Evolutionary conservation across 2,797 vertebrate genomes (phyloP).

Genomic region (Enteromius paludinosus): DNA sequence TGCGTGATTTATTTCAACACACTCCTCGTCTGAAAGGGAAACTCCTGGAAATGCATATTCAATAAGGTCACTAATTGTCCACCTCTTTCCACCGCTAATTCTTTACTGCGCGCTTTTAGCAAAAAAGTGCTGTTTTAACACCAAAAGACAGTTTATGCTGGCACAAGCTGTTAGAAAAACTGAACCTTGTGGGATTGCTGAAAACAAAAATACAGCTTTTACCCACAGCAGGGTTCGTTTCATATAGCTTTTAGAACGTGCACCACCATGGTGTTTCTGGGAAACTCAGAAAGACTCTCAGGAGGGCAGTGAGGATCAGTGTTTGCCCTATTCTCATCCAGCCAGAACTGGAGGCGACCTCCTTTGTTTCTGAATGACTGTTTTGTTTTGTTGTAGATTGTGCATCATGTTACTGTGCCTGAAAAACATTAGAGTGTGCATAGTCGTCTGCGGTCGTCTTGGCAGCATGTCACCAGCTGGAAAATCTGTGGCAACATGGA

Average conservation of each 20-base stretch:
- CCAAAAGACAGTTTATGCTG: too few species aligned
- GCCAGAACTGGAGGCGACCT: conserved; percentile 6
- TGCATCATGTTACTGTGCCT: conserved; percentile 52
- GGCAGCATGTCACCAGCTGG: conserved; percentile 46
- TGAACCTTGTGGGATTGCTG: background rate
- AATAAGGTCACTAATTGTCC: too few species aligned
- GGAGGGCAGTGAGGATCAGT: conserved; percentile 21
- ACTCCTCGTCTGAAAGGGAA: too few species aligned
- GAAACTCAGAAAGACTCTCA: conserved; percentile 3
- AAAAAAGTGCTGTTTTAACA: too few species aligned
- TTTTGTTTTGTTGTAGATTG: conserved; percentile 48
- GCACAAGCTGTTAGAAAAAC: too few species aligned
- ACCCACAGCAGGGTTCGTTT: background rate
- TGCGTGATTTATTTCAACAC: too few species aligned
- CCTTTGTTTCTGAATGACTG: conserved; percentile 31
- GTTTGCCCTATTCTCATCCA: conserved; percentile 38
- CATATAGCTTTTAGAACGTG: conserved; percentile 18
- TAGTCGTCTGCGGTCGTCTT: conserved; percentile 33
- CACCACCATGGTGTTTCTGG: background rate
- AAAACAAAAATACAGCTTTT: background rate
- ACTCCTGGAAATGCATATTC: too few species aligned
- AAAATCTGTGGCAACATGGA: conserved; percentile 50
- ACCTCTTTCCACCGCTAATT: too few species aligned
- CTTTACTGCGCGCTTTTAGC: too few species aligned
- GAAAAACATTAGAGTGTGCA: conserved; percentile 51